Base-by-base conservation (phyloP, 2,797 vertebrate genomes). In the Chelon auratus region DNA sequence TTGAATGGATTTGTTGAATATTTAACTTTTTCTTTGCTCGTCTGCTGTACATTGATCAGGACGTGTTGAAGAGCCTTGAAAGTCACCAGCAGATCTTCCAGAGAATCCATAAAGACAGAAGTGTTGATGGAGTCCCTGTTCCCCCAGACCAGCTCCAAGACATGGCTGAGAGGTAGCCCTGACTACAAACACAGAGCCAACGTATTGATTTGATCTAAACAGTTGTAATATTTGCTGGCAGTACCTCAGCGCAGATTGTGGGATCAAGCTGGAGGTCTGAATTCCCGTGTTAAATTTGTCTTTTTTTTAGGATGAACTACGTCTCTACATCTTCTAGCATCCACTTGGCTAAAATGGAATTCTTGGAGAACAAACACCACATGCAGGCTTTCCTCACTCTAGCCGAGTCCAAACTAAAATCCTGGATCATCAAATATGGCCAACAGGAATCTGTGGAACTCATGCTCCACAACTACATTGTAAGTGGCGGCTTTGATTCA, bases 381-480 rank as follows among this genome's bases (percentile, higher is more conserved):
- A 94, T 97, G 79, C 95, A 98, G 75, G 97, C 95, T 66, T 96
- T 98, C 69, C 92, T 98, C 88, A 94, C 94, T 47, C 91, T 97
- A 30, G 95, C 97, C 2, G 97, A 98, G 90, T 96, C 96, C 30
- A 97, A 97, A 81, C 95, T 98, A 70, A 98, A 97, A 84, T 97
- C 96, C 0, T 98, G 97, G 97, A 97, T 98, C 89, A 96, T 98
- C 83, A 98, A 98, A 92, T 98, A 98, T 0, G 96, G 97, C 82
- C 94, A 95, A 22, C 92, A 95, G 58, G 97, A 98, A 40, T 96
- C 96, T 0, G 96, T 98, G 79, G 96, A 97, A 85, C 85, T 96
- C 37, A 96, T 98, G 82, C 95, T 98, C 22, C 95, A 96, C 47
- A 95, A 92, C 89, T 98, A 98, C 63, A 82, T 95, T 18, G 97